phyloP scores from a whole-genome alignment of 2,888 invertebrate genomes.

The Bombylius major region DNA sequence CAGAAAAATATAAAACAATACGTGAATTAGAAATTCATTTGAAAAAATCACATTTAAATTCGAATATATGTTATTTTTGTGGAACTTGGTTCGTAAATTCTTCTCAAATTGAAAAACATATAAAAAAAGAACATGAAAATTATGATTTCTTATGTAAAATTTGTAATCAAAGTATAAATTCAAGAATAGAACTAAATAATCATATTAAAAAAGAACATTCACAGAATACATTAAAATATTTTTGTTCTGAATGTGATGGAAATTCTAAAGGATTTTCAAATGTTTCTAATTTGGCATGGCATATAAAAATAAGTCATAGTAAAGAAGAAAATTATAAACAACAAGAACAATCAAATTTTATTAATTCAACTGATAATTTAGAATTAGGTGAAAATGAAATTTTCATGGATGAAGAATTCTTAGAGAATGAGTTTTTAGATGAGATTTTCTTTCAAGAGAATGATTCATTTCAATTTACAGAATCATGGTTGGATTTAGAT shows the following conservation, averaged over 20 bases:
- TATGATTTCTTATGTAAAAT: slow-evolving; percentile 16
- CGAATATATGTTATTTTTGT: slow-evolving; percentile 17
- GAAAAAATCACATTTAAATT: slow-evolving; percentile 7
- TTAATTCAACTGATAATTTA: slow-evolving; percentile 1
- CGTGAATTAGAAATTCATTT: slow-evolving; percentile 16
- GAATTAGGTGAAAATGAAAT: slow-evolving; percentile 1
- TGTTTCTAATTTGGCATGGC: not conserved
- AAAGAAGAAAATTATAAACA: not conserved
- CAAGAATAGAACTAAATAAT: not conserved
- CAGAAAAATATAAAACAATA: slow-evolving; percentile 14
- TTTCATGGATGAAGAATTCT: slow-evolving; percentile 22
- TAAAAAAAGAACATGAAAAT: slow-evolving; percentile 10
- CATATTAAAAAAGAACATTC: slow-evolving; percentile 3
- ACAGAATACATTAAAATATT: not conserved
- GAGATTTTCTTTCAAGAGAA: slow-evolving; percentile 15
- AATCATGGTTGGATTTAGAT: slow-evolving; percentile 21
- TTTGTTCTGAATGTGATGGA: not conserved
- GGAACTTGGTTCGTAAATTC: slow-evolving; percentile 13
- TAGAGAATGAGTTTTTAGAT: slow-evolving; percentile 20
- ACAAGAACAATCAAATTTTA: not conserved
- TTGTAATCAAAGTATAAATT: slow-evolving; percentile 13
- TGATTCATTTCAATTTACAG: slow-evolving; percentile 20
- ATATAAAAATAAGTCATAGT: not conserved
- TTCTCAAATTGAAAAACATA: slow-evolving; percentile 12
- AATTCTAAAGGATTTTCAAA: not conserved